Evolutionary conservation across 2,888 invertebrate species (phyloP).

Genomic region (Theodoxus fluviatilis): DNA sequence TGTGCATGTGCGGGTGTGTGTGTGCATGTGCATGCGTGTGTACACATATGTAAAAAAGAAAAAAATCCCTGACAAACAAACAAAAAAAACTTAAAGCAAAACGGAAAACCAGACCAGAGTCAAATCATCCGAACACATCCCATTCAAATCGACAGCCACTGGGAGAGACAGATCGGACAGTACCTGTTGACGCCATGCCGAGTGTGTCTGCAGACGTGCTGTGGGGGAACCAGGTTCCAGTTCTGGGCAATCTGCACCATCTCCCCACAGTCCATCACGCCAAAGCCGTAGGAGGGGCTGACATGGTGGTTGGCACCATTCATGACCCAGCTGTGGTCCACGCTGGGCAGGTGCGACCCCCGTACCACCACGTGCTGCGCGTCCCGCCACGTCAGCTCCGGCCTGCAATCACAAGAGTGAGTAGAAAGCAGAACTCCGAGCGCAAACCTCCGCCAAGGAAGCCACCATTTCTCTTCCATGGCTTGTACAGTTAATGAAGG

Average conservation of each 20-base stretch:
- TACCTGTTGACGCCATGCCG: slow-evolving; percentile 36
- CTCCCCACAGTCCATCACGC: slow-evolving; percentile 59
- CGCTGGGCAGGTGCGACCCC: slow-evolving; percentile 53
- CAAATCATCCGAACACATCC: not conserved
- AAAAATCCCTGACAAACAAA: too few species aligned
- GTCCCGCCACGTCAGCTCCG: slow-evolving; percentile 62
- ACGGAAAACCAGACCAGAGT: not conserved
- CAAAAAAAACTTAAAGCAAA: too few species aligned
- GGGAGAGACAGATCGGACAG: not conserved
- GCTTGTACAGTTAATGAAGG: too few species aligned
- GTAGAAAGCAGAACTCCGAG: too few species aligned
- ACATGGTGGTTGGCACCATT: slow-evolving; percentile 63
- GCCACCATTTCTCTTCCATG: too few species aligned
- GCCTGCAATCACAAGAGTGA: slow-evolving; percentile 49
- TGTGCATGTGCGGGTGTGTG: too few species aligned
- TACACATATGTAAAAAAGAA: too few species aligned
- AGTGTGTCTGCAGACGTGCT: slow-evolving; percentile 55
- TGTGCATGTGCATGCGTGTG: too few species aligned
- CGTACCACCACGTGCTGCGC: slow-evolving; percentile 62
- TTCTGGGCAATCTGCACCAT: slow-evolving; percentile 61
- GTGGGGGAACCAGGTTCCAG: slow-evolving; percentile 61
- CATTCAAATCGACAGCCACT: not conserved
- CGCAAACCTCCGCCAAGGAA: too few species aligned
- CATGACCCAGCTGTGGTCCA: slow-evolving; percentile 68
- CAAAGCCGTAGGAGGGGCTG: slow-evolving; percentile 61